Evolutionary conservation across 2,113 vertebrate species (phyloP).

Genomic region (Neolamprologus fasciatus): DNA sequence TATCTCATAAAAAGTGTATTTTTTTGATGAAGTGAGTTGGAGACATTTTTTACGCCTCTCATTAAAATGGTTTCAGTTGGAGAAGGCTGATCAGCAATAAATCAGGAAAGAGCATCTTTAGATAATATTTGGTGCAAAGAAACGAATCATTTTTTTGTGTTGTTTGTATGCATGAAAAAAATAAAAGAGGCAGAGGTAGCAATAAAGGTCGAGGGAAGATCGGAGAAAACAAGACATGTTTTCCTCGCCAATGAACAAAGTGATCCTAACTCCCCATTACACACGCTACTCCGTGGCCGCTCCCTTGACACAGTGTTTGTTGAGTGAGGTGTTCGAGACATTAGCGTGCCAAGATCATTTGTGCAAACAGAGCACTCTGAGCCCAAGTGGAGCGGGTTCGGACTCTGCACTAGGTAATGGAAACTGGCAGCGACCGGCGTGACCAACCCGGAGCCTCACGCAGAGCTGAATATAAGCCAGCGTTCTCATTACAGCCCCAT

Average conservation of each 20-base stretch:
- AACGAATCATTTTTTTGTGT: neutral
- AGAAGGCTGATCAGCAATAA: neutral
- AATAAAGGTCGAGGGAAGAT: neutral
- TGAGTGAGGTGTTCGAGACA: conserved; percentile 22
- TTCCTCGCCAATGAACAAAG: neutral
- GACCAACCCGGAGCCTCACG: conserved; percentile 31
- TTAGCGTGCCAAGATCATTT: conserved; percentile 31
- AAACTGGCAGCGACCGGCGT: conserved; percentile 42
- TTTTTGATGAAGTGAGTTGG: neutral
- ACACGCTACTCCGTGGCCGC: neutral
- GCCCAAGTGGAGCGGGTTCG: conserved; percentile 8
- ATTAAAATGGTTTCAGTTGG: neutral
- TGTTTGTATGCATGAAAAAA: neutral
- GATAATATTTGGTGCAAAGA: neutral
- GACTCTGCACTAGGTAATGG: conserved; percentile 43
- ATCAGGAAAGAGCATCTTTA: neutral
- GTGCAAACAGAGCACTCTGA: conserved; percentile 15
- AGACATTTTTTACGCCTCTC: neutral
- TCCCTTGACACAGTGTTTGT: conserved; percentile 7
- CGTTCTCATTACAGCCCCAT: conserved; percentile 3
- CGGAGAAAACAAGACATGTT: neutral
- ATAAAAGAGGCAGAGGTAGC: neutral
- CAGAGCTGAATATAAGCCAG: conserved; percentile 20
- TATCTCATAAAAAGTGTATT: neutral
- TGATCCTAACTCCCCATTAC: conserved; percentile 7